These are phyloP conservation scores for Dexiosoma caninum DNA, from an alignment of 2,888 invertebrate species.

Conservation along the genomic window DNA sequence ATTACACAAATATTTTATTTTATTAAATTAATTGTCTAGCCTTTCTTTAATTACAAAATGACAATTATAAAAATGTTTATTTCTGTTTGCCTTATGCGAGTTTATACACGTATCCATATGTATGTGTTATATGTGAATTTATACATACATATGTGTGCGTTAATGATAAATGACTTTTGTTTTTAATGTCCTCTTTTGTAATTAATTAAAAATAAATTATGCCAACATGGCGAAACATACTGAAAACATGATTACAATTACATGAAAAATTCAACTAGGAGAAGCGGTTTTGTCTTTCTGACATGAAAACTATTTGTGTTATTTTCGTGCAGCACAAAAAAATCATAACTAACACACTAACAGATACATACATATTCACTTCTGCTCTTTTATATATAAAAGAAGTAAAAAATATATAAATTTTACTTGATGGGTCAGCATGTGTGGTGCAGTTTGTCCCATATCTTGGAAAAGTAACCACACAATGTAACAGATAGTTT, in stretches of 20 bases:
- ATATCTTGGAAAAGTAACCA: neutral
- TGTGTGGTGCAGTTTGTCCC: neutral
- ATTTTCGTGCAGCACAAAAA: neutral
- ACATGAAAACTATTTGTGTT: slow-evolving; percentile 4
- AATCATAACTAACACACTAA: neutral
- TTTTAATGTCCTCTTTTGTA: neutral
- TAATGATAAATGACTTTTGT: slow-evolving; percentile 32
- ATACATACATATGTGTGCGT: neutral
- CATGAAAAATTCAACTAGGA: neutral
- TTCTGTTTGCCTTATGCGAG: too few relatives aligned
- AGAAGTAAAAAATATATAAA: neutral
- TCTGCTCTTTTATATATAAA: too few relatives aligned
- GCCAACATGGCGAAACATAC: slow-evolving; percentile 43
- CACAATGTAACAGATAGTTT: neutral
- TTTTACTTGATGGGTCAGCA: neutral
- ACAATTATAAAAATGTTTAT: neutral
- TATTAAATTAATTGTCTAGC: neutral
- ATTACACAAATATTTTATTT: neutral
- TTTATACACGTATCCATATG: neutral
- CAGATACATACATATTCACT: neutral
- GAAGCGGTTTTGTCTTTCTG: neutral
- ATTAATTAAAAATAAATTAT: slow-evolving; percentile 45
- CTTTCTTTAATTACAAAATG: neutral
- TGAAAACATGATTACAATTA: slow-evolving; percentile 37
- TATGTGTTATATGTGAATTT: too few relatives aligned